A percentile compares a stretch with the other conserved stretches of the same genome.
phyloP scores from a whole-genome alignment of 2,888 invertebrate species.

The Polia nebulosa region DNA sequence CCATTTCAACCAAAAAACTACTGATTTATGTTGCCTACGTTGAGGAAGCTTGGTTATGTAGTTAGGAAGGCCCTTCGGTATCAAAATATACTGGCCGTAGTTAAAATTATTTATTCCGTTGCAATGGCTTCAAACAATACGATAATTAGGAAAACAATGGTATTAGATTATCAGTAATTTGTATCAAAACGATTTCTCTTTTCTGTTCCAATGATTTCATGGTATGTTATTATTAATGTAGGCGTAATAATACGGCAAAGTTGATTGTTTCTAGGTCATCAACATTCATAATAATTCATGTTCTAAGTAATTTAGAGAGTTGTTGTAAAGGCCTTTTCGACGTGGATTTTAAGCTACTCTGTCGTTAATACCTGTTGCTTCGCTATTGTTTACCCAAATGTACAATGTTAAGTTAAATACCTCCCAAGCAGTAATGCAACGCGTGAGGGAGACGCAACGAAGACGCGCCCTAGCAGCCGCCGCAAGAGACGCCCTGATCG shows the following conservation, averaged over 20 bases:
- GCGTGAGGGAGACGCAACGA: no score
- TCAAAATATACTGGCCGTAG: constrained; percentile 10
- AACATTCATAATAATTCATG: background rate
- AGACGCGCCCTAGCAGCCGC: no score
- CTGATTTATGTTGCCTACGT: no score
- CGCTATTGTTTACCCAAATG: background rate
- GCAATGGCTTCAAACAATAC: constrained; percentile 58
- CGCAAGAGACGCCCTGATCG: no score
- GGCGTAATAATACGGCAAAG: constrained; percentile 13
- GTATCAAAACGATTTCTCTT: constrained; percentile 49
- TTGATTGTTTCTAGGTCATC: constrained; percentile 14
- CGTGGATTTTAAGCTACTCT: no score
- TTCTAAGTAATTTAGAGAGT: background rate
- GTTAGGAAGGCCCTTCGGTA: background rate
- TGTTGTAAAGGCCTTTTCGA: no score
- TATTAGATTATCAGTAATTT: constrained; percentile 54
- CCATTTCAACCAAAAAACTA: no score
- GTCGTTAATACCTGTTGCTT: background rate
- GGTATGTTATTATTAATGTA: constrained; percentile 32
- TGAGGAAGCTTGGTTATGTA: no score
- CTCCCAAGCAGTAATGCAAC: no score
- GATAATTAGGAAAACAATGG: constrained; percentile 61
- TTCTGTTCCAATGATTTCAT: constrained; percentile 55
- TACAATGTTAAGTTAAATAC: no score
- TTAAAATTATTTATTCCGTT: constrained; percentile 44